Evolutionary conservation across 2,113 vertebrate species (phyloP).

Genomic region (Labrus mixtus): DNA sequence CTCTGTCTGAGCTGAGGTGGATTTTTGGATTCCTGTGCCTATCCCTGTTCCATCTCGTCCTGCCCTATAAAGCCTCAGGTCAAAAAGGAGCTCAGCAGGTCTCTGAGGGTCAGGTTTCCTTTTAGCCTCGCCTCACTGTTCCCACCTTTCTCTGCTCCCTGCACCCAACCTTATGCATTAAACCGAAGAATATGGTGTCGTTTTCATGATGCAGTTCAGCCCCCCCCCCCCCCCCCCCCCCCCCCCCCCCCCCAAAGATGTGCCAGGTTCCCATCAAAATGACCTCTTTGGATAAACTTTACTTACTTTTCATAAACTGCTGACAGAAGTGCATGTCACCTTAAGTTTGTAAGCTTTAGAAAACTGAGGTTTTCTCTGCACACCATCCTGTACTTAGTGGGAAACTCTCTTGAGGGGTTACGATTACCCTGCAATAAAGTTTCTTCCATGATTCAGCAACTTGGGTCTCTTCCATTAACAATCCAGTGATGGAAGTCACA

Average conservation of each 20-base stretch:
- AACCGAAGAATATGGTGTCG: neutral
- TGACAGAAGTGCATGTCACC: constrained; percentile 16
- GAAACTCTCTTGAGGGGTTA: neutral
- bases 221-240: no score
- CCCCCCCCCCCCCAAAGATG: neutral
- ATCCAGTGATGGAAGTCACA: neutral
- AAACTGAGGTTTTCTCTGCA: constrained; percentile 28
- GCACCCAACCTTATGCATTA: neutral
- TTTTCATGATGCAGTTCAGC: neutral
- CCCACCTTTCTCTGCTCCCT: neutral
- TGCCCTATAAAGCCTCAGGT: constrained; percentile 27
- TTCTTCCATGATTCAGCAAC: constrained; percentile 34
- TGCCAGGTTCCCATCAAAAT: constrained; percentile 3
- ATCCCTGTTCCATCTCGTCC: constrained; percentile 12
- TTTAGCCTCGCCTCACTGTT: constrained; percentile 9
- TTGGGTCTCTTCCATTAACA: constrained; percentile 36
- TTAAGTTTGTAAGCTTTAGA: neutral
- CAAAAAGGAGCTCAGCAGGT: constrained; percentile 13
- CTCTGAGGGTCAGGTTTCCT: constrained; percentile 20
- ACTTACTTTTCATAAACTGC: neutral
- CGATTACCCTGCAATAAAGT: constrained; percentile 30
- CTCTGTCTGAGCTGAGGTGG: constrained; percentile 32
- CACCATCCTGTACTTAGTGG: constrained; percentile 31
- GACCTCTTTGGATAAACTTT: neutral
- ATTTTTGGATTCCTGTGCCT: constrained; percentile 50